phyloP scores from a whole-genome alignment of 2,797 vertebrate genomes.

The Hydrolagus colliei region DNA sequence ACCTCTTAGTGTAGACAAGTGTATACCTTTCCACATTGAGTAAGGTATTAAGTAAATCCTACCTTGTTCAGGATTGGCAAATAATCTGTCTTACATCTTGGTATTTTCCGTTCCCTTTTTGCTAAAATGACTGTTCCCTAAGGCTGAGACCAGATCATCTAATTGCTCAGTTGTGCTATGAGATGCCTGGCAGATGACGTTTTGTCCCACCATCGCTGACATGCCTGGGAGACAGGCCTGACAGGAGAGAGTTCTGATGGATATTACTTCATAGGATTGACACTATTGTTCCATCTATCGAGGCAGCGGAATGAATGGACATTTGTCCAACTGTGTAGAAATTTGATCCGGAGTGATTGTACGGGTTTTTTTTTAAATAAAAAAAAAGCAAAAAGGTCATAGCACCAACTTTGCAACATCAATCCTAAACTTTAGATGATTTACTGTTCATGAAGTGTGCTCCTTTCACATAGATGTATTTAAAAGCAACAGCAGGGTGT shows the following conservation, averaged over 20 bases:
- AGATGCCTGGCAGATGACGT: neutral
- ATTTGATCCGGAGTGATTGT: neutral
- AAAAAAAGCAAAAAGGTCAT: neutral
- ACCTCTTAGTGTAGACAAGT: too few relatives aligned
- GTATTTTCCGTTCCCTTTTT: neutral
- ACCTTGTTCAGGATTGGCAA: neutral
- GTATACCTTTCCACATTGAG: too few relatives aligned
- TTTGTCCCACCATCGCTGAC: neutral
- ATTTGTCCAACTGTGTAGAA: neutral
- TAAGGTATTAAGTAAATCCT: neutral
- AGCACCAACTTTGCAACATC: neutral
- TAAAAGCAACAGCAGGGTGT: neutral
- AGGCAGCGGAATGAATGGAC: neutral
- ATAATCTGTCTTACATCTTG: neutral
- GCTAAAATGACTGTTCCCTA: neutral
- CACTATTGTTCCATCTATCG: neutral
- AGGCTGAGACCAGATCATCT: neutral
- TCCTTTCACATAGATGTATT: neutral
- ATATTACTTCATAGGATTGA: neutral
- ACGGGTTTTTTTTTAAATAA: neutral
- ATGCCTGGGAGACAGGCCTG: neutral
- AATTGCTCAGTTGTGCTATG: neutral
- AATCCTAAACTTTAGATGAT: neutral
- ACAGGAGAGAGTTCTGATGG: neutral
- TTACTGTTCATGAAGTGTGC: neutral